These are phyloP conservation scores for Eilema sororculum DNA, from an alignment of 2,888 invertebrate species.

Conservation along the genomic window DNA sequence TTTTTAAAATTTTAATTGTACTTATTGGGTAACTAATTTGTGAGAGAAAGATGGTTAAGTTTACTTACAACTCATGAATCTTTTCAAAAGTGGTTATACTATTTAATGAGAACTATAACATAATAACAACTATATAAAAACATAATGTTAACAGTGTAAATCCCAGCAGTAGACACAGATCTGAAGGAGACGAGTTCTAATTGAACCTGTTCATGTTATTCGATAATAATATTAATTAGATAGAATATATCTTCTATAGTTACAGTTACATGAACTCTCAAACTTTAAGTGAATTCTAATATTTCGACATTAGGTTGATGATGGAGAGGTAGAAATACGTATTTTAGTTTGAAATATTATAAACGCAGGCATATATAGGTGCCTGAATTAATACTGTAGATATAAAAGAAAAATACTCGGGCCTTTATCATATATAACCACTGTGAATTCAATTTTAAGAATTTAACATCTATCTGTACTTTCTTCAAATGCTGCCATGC, in stretches of 20 bases:
- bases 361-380: not conserved
- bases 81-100: too few relatives aligned
- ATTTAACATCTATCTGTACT: not conserved
- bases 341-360: constrained; percentile 8
- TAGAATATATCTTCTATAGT: not conserved
- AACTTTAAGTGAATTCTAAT: not conserved
- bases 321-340: not conserved
- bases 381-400: not conserved
- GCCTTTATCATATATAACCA: not conserved
- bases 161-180: not conserved
- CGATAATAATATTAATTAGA: not conserved
- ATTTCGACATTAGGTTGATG: not conserved
- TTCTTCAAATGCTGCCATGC: not conserved
- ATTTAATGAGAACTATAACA: too few relatives aligned
- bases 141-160: too few relatives aligned
- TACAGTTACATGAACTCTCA: not conserved
- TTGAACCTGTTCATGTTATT: not conserved
- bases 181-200: not conserved
- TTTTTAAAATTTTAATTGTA: too few relatives aligned
- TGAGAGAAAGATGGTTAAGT: too few relatives aligned
- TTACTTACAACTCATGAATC: too few relatives aligned
- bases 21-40: too few relatives aligned
- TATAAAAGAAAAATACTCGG: not conserved
- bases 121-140: too few relatives aligned
- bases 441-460: not conserved